Evolutionary conservation across 2,797 vertebrate species (phyloP), one percentile per base, ranked within the genome.

Genomic region (Tapirus indicus): DNA sequence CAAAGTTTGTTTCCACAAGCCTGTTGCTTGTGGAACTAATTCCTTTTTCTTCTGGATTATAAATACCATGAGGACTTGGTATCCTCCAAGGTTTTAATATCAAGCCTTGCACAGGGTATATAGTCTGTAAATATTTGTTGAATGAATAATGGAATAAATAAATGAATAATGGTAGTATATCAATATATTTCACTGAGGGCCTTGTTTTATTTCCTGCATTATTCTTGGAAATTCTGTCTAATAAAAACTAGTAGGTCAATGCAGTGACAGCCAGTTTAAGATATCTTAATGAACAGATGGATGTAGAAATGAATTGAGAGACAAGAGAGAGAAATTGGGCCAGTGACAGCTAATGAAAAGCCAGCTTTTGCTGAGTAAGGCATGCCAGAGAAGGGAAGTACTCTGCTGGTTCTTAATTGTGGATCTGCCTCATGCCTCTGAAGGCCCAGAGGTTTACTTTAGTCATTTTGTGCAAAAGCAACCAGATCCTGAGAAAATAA

Each of bases 91-190:
- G n/a, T 87, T 84, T 32, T 95, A 71, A 80, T 74, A 74, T 47
- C 47, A 77, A 91, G 18, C 10, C 18, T 97, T 79, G 52, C 14
- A 71, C 10, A 89, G 58, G 32, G n/a, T 64, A 52, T 75, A 49
- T 94, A 91, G 47, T 88, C 79, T 97, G 18, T 95, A 79, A 88
- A 88, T 95, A 91, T 87, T 86, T 97, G 47, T 86, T 96, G 89
- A 93, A 35, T 87, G 78, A 88, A 86, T 94, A 79, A 86, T 92
- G 20, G n/a, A 72, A 54, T 71, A 83, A 88, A 58, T 82, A 80
- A 88, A 38, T 89, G 80, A 94, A 66, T 92, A 83, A 62, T 93
- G 41, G 11, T 93, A 44, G 10, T 52, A 72, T 86, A 60, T 29
- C 47, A 77, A 2, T 91, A 82, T 66, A 88, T 91, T 89, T 91